Evolutionary conservation across 2,888 invertebrate species (phyloP), one percentile per base, ranked within the genome.

Genomic region (Automeris io): DNA sequence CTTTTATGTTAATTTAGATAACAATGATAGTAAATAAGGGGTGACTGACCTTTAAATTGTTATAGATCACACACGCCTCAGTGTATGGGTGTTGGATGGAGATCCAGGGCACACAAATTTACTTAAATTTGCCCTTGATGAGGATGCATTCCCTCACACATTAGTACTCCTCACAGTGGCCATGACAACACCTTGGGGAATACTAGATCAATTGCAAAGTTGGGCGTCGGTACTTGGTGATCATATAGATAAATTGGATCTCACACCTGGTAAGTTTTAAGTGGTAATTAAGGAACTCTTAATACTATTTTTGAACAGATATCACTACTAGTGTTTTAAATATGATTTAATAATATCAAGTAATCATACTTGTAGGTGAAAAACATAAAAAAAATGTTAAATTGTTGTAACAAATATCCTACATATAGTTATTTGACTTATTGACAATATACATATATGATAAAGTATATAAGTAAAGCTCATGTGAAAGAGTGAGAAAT

Each of bases 41-140:
- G n/a, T n/a, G n/a, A n/a, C n/a, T n/a, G n/a, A n/a, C n/a, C n/a
- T n/a, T n/a, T n/a, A n/a, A n/a, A n/a, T 35, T 5, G 13, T 23
- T n/a, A 13, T 64, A 97, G 97, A 98, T 87, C 95, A 96, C 82
- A 96, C 97, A 47, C 91, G 97, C 61, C 89, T 98, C 62, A 95
- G 97, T 65, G 97, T 98, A 46, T 99, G 98, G 97, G 95, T 98
- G 41, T 86, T 98, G 66, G 98, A 99, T 66, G 98, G 98, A 8
- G 98, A 99, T 86, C 94, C 95, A 64, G 94, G 95, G 44, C 97
- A 98, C 76, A 91, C 93, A 42, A 95, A 97, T 78, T 90, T 99
- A 45, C 88, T 99, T 60, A 93, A 93, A 79, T 99, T 94, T 83
- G 97, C 97, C 24, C 89, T 99, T 47, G 95, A 92, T 51, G 94